These are phyloP conservation scores for Neosilurus mollespiculum DNA, from an alignment of 2,797 vertebrate species.

Conservation along the genomic window DNA sequence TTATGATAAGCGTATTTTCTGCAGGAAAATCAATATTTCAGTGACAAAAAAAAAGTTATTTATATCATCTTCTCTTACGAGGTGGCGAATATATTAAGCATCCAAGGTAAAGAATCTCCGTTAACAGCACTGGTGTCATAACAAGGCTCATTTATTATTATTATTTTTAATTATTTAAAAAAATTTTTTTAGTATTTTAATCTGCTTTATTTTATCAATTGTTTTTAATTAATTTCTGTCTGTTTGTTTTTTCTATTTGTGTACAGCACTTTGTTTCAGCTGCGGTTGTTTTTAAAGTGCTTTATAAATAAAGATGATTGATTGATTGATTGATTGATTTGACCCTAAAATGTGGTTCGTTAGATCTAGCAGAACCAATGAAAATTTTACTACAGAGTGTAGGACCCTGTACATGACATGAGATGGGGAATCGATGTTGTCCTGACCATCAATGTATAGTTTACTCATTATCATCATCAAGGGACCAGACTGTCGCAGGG, in stretches of 20 bases:
- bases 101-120: neutral
- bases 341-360: neutral
- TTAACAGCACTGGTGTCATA: neutral
- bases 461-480: too few relatives aligned
- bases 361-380: neutral
- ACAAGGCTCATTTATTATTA: neutral
- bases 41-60: neutral
- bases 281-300: too few relatives aligned
- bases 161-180: too few relatives aligned
- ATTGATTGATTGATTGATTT: neutral
- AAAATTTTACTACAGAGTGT: neutral
- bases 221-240: too few relatives aligned
- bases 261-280: too few relatives aligned
- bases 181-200: too few relatives aligned
- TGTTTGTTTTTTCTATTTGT: too few relatives aligned
- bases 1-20: neutral
- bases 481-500: too few relatives aligned
- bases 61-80: neutral
- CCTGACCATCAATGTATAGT: too few relatives aligned
- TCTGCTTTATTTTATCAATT: too few relatives aligned
- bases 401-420: neutral
- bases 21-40: neutral
- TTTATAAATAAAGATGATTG: too few relatives aligned
- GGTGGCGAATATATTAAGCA: neutral
- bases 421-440: neutral